Percentiles rank a stretch among this genome's conserved stretches.
phyloP scores from a whole-genome alignment of 2,888 invertebrate genomes.

The Troilus luridus region DNA sequence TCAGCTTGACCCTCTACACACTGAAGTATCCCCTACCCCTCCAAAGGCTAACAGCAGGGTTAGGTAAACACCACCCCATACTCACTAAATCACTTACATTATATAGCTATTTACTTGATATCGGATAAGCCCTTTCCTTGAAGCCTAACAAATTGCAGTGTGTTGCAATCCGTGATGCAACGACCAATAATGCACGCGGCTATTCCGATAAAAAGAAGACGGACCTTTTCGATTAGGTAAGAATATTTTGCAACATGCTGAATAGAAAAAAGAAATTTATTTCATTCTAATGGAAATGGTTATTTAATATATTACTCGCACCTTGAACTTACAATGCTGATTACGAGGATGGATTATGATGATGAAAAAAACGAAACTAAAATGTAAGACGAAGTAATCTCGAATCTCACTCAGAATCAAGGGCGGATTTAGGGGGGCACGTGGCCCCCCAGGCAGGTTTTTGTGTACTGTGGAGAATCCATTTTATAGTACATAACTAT shows the following conservation, averaged over 20 bases:
- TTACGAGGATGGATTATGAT: too few species aligned
- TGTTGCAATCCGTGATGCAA: constrained; percentile 5
- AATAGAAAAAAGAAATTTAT: neutral
- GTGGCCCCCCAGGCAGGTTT: too few species aligned
- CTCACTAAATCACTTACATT: neutral
- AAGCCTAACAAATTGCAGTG: neutral
- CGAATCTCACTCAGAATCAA: too few species aligned
- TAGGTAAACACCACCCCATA: neutral
- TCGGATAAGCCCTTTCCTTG: neutral
- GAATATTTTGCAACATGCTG: neutral
- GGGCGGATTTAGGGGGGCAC: too few species aligned
- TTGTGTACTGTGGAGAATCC: too few species aligned
- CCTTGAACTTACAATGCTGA: too few species aligned
- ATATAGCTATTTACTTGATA: neutral
- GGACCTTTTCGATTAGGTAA: neutral
- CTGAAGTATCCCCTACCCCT: too few species aligned
- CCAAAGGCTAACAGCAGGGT: neutral
- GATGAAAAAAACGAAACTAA: too few species aligned
- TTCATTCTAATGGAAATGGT: neutral
- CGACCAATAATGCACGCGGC: neutral
- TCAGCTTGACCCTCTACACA: too few species aligned
- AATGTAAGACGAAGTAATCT: too few species aligned
- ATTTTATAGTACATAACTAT: too few species aligned
- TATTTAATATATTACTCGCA: neutral
- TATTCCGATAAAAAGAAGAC: constrained; percentile 17